Percentiles rank a stretch among this genome's conserved stretches.
phyloP scores from a whole-genome alignment of 2,113 vertebrate species.

The Otocyon megalotis region DNA sequence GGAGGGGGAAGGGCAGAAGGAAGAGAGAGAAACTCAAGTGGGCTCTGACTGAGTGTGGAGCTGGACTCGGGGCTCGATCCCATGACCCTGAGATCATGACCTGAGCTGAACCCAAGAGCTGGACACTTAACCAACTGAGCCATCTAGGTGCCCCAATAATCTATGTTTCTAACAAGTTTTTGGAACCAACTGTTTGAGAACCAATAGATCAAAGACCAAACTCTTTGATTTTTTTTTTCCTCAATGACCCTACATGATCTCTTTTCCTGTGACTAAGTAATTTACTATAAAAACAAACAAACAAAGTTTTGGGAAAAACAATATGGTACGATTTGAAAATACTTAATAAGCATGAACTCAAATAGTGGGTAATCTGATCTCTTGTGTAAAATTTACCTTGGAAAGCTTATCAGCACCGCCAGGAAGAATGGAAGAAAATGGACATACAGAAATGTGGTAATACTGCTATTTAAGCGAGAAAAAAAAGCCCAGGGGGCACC shows the following conservation, averaged over 20 bases:
- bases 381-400: background rate
- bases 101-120: background rate
- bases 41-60: background rate
- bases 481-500: background rate
- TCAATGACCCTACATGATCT: background rate
- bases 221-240: background rate
- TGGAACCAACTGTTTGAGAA: background rate
- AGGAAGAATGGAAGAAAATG: background rate
- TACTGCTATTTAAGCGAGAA: background rate
- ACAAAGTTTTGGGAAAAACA: background rate
- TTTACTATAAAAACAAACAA: background rate
- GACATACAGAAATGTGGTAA: background rate
- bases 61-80: background rate
- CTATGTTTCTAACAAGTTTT: background rate
- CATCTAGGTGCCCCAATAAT: background rate
- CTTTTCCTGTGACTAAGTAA: background rate
- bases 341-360: conserved; percentile 34
- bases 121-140: background rate
- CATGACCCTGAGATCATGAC: background rate
- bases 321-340: background rate
- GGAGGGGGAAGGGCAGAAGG: background rate
- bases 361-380: background rate
- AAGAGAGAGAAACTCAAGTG: background rate
- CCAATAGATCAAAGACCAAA: background rate
- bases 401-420: background rate